Percentiles rank a stretch among this genome's conserved stretches.
phyloP scores from a whole-genome alignment of 2,888 invertebrate genomes.

The Plagodis pulveraria region DNA sequence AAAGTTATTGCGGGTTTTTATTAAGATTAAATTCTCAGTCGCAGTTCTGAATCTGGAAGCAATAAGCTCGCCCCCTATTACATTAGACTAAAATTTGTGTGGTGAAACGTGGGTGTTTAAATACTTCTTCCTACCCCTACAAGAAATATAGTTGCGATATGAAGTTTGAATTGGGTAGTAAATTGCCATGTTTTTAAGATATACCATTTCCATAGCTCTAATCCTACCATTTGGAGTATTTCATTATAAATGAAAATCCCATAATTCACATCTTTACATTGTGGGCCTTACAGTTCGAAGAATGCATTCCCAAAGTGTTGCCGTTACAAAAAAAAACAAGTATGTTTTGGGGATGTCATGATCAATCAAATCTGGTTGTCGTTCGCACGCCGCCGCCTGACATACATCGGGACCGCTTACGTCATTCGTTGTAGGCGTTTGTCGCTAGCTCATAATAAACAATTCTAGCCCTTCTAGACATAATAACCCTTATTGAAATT shows the following conservation, averaged over 20 bases:
- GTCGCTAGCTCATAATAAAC: constrained; percentile 46
- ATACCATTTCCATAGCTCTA: no score
- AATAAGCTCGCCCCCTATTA: no score
- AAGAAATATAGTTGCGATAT: no score
- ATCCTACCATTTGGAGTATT: neutral
- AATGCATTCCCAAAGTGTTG: constrained; percentile 35
- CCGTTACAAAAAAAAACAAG: constrained; percentile 39
- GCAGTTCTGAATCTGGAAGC: no score
- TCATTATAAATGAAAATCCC: neutral
- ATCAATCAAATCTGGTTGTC: constrained; percentile 52
- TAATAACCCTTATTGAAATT: constrained; percentile 17
- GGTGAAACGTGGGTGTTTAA: no score
- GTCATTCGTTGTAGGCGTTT: constrained; percentile 66
- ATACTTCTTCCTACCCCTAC: no score
- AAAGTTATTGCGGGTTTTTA: no score
- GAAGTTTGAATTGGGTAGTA: no score
- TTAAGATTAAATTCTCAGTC: no score
- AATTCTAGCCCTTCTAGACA: constrained; percentile 38
- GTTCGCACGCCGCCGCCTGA: constrained; percentile 41
- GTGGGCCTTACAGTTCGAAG: constrained; percentile 17
- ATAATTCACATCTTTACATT: neutral
- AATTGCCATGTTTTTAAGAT: no score
- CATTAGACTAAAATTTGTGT: no score
- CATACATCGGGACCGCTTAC: constrained; percentile 48
- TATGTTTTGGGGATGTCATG: constrained; percentile 55